Percentiles rank a stretch among this genome's conserved stretches.
These are phyloP conservation scores for Lacerta bilineata DNA, from an alignment of 2,797 vertebrate species.

Conservation along the genomic window DNA sequence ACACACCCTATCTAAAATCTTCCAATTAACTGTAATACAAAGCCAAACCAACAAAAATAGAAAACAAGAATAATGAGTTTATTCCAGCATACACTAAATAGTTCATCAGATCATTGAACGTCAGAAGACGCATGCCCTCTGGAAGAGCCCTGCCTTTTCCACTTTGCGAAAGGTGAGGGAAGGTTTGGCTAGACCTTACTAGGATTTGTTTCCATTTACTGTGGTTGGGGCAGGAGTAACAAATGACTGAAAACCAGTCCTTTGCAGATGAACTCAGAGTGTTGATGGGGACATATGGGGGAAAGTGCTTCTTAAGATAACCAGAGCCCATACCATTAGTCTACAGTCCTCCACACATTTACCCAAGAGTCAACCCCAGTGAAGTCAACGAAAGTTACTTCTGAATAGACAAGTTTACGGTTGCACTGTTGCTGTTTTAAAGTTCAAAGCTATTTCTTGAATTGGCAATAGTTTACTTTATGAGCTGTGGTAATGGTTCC, in stretches of 20 bases:
- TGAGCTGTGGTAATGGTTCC: background rate
- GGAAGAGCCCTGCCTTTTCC: background rate
- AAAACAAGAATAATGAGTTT: background rate
- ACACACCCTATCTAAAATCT: background rate
- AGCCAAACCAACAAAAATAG: background rate
- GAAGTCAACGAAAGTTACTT: background rate
- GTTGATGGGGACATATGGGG: too few relatives aligned
- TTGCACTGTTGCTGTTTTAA: background rate
- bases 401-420: background rate
- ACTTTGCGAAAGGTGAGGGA: background rate
- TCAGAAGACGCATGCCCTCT: background rate
- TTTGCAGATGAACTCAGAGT: background rate
- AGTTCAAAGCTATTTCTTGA: background rate
- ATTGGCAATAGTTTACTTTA: background rate
- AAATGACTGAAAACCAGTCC: background rate
- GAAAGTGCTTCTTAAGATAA: background rate
- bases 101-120: background rate
- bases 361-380: background rate
- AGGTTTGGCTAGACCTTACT: background rate
- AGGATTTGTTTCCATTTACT: background rate
- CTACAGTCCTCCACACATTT: background rate
- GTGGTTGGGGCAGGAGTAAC: background rate
- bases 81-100: background rate
- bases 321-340: background rate
- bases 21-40: constrained; percentile 5